These are phyloP conservation scores for Phania funesta DNA, from an alignment of 2,888 invertebrate species.

Conservation along the genomic window DNA sequence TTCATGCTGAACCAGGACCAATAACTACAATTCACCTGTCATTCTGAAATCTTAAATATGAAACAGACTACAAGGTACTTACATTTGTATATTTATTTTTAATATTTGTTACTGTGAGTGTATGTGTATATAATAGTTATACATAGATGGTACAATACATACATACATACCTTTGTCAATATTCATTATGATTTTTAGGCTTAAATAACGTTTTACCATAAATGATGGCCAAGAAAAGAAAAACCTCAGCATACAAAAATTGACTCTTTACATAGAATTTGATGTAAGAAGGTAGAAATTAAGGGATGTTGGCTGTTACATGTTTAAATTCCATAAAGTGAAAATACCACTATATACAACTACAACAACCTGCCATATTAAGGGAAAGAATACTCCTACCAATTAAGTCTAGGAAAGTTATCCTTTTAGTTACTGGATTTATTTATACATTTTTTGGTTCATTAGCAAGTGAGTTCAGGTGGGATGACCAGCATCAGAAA, in stretches of 20 bases:
- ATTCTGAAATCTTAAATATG: conserved; percentile 47
- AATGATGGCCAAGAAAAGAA: conserved; percentile 65
- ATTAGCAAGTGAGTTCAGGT: conserved; percentile 30
- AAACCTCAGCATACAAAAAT: conserved; percentile 14
- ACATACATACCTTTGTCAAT: conserved; percentile 76
- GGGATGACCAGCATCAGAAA: conserved; percentile 74
- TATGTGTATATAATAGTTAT: neutral
- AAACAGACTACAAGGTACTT: conserved; percentile 21
- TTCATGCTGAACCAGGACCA: neutral
- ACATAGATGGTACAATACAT: conserved; percentile 20
- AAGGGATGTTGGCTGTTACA: conserved; percentile 63
- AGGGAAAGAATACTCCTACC: conserved; percentile 45
- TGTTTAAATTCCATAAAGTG: conserved; percentile 58
- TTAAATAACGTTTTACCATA: conserved; percentile 68
- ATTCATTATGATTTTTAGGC: conserved; percentile 77
- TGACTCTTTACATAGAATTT: conserved; percentile 5
- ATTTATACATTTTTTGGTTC: conserved; percentile 3
- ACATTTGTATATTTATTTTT: neutral
- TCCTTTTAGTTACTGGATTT: conserved; percentile 10
- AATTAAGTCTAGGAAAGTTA: conserved; percentile 18
- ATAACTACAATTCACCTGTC: conserved; percentile 59
- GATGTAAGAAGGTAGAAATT: conserved; percentile 23
- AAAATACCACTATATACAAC: conserved; percentile 3
- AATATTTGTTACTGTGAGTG: neutral
- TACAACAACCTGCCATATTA: neutral